A percentile compares a stretch with the other conserved stretches of the same genome.
phyloP scores from a whole-genome alignment of 2,888 invertebrate species.

The Drosophila setosimentum region DNA sequence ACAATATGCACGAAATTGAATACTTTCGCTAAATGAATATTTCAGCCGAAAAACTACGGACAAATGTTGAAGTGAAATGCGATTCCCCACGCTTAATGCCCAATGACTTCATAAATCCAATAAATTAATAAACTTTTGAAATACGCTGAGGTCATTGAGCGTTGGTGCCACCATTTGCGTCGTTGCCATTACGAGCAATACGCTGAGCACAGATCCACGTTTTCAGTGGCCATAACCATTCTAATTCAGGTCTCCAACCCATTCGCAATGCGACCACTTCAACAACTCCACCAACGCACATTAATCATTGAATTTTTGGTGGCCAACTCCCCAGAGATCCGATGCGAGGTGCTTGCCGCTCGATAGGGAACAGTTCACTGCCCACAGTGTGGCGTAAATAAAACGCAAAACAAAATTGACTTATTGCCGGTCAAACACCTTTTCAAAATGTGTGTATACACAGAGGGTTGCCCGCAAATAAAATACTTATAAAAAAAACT shows the following conservation, averaged over 20 bases:
- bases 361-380: slow-evolving; percentile 14
- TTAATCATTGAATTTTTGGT: slow-evolving; percentile 82
- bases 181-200: slow-evolving; percentile 37
- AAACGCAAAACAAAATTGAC: slow-evolving; percentile 80
- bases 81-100: slow-evolving; percentile 73
- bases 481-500: slow-evolving; percentile 77
- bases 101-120: slow-evolving; percentile 81
- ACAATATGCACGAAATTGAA: slow-evolving; percentile 68
- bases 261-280: slow-evolving; percentile 68
- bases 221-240: slow-evolving; percentile 24
- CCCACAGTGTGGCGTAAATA: slow-evolving; percentile 57
- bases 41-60: slow-evolving; percentile 15
- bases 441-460: slow-evolving; percentile 60
- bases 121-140: slow-evolving; percentile 80
- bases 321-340: slow-evolving; percentile 72
- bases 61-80: slow-evolving; percentile 44
- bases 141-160: slow-evolving; percentile 80
- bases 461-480: slow-evolving; percentile 64
- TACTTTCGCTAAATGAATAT: slow-evolving; percentile 71
- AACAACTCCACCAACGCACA: slow-evolving; percentile 70
- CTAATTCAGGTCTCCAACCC: slow-evolving; percentile 56
- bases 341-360: slow-evolving; percentile 43
- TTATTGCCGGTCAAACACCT: slow-evolving; percentile 82
- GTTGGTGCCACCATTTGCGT: slow-evolving; percentile 37
- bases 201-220: slow-evolving; percentile 21